phyloP scores from a whole-genome alignment of 2,113 vertebrate genomes.

The Thinocorus orbignyianus region DNA sequence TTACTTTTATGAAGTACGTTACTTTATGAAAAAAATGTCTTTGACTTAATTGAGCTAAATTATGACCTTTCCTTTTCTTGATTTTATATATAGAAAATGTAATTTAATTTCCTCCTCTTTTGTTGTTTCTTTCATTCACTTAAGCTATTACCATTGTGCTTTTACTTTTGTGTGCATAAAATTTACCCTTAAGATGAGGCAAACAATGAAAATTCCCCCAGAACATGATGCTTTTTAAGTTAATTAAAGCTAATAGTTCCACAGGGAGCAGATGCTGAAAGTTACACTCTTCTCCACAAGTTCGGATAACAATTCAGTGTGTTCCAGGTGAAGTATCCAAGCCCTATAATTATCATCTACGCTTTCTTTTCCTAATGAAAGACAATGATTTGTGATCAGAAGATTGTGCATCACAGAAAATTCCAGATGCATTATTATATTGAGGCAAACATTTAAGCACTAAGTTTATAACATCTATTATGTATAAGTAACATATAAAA shows the following conservation, averaged over 20 bases:
- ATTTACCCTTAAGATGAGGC: not conserved
- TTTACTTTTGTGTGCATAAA: not conserved
- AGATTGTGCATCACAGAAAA: not conserved
- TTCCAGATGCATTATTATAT: not conserved
- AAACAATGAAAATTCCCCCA: not conserved
- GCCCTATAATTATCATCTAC: not conserved
- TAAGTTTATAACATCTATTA: too few relatives aligned
- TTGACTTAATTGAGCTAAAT: not conserved
- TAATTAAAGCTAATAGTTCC: not conserved
- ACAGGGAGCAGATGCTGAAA: not conserved
- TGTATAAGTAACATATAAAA: not conserved
- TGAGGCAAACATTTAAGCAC: not conserved
- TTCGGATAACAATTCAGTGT: not conserved
- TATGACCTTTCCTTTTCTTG: not conserved
- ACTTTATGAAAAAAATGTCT: not conserved
- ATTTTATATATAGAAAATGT: not conserved
- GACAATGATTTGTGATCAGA: not conserved
- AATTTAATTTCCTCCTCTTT: not conserved
- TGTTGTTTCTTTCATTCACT: not conserved
- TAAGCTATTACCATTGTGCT: not conserved
- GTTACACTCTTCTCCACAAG: not conserved
- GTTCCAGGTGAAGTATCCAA: not conserved
- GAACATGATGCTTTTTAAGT: not conserved
- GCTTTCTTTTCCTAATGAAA: not conserved
- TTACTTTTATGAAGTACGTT: not conserved